phyloP scores from a whole-genome alignment of 2,113 vertebrate genomes.

The Oreocharis arfaki region DNA sequence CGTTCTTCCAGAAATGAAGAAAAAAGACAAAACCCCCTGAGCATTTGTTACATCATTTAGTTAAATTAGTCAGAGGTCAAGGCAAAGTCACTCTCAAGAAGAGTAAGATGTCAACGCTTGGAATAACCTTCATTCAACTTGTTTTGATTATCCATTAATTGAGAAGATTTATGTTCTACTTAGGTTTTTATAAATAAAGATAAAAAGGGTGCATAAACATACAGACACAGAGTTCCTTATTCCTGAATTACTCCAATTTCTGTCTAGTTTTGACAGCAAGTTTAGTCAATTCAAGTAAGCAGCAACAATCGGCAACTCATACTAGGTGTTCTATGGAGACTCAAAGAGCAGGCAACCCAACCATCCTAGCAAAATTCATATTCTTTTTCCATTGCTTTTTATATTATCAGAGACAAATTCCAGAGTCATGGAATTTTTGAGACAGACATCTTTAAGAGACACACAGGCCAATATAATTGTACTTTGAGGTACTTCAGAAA shows the following conservation, averaged over 20 bases:
- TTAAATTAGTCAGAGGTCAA: constrained; percentile 13
- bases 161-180: neutral
- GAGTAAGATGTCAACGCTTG: neutral
- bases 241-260: neutral
- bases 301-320: neutral
- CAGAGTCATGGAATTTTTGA: neutral
- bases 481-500: neutral
- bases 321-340: neutral
- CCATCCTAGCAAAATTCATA: neutral
- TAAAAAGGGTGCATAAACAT: neutral
- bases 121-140: neutral
- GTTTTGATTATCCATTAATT: neutral
- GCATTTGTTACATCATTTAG: neutral
- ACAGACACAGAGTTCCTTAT: neutral
- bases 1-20: neutral
- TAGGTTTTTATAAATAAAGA: neutral
- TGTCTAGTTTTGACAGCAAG: neutral
- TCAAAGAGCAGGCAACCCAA: neutral
- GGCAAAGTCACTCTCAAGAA: neutral
- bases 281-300: neutral
- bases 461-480: neutral
- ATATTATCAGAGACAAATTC: neutral
- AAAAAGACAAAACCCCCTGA: neutral
- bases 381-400: neutral
- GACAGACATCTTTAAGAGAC: neutral